These are phyloP conservation scores for Mustela erminea DNA, from an alignment of 2,797 vertebrate species.

Conservation along the genomic window DNA sequence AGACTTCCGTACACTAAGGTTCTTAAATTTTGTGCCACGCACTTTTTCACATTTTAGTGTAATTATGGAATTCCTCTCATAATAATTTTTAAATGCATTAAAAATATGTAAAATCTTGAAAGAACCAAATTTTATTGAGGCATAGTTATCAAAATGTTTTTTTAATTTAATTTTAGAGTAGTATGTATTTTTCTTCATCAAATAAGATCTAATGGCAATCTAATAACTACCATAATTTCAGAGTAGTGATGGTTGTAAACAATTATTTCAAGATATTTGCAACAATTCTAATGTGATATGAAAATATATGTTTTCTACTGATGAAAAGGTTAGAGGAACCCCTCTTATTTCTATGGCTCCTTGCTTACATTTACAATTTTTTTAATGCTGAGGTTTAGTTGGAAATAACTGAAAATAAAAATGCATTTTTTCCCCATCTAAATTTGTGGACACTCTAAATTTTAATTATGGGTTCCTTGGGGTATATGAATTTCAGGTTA, in stretches of 20 bases:
- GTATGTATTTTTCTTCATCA: not conserved
- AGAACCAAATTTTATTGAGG: constrained; percentile 48
- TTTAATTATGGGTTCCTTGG: not conserved
- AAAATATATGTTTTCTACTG: not conserved
- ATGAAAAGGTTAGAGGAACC: constrained; percentile 17
- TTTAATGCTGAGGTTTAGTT: constrained; percentile 51
- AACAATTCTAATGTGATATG: not conserved
- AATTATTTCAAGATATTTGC: constrained; percentile 40
- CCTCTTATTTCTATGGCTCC: not conserved
- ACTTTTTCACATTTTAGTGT: not conserved
- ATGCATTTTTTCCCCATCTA: not conserved
- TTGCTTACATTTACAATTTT: not conserved
- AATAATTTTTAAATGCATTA: constrained; percentile 36
- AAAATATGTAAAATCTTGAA: not conserved
- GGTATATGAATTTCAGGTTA: not conserved
- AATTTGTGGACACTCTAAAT: not conserved
- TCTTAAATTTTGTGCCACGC: not conserved
- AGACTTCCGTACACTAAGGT: not conserved
- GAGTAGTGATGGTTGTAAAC: not conserved
- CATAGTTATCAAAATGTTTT: constrained; percentile 39
- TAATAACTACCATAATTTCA: constrained; percentile 48
- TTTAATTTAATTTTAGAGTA: constrained; percentile 46
- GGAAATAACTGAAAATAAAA: constrained; percentile 35
- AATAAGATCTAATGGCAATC: not conserved
- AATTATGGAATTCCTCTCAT: not conserved